Percentiles rank a stretch among this genome's conserved stretches.
These are phyloP conservation scores for Pogona vitticeps DNA, from an alignment of 2,113 vertebrate species.

Conservation along the genomic window DNA sequence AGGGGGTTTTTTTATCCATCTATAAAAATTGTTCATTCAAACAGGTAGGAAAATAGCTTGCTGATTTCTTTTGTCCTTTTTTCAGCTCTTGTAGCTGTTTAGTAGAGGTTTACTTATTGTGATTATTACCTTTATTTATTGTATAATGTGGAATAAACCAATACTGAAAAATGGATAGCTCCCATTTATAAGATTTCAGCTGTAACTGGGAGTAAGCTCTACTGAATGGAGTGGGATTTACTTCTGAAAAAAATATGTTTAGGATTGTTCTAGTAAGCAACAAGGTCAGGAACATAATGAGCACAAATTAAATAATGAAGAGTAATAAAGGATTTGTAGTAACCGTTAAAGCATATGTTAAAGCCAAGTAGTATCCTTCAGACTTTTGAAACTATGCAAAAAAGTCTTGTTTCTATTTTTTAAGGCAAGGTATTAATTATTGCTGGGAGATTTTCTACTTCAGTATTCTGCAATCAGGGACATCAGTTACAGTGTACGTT, in stretches of 20 bases:
- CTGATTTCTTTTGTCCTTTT: background rate
- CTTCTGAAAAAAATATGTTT: background rate
- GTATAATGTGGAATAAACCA: background rate
- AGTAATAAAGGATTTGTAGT: background rate
- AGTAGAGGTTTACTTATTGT: background rate
- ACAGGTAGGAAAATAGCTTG: background rate
- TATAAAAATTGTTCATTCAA: background rate
- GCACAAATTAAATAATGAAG: background rate
- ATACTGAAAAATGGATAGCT: background rate
- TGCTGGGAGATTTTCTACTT: background rate
- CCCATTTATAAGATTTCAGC: background rate
- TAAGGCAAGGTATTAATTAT: background rate
- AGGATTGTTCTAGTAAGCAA: background rate
- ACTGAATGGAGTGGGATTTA: background rate
- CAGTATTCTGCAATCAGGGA: accelerated
- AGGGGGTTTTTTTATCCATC: background rate
- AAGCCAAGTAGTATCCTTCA: background rate
- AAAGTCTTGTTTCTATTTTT: background rate
- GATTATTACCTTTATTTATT: background rate
- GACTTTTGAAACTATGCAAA: background rate
- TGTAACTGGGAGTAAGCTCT: background rate
- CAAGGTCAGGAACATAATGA: background rate
- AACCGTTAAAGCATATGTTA: background rate
- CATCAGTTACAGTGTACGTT: background rate
- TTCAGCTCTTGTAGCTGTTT: background rate